Evolutionary conservation across 1,140 invertebrate species (phyloP).

Genomic region (Lanistes nyassanus): DNA sequence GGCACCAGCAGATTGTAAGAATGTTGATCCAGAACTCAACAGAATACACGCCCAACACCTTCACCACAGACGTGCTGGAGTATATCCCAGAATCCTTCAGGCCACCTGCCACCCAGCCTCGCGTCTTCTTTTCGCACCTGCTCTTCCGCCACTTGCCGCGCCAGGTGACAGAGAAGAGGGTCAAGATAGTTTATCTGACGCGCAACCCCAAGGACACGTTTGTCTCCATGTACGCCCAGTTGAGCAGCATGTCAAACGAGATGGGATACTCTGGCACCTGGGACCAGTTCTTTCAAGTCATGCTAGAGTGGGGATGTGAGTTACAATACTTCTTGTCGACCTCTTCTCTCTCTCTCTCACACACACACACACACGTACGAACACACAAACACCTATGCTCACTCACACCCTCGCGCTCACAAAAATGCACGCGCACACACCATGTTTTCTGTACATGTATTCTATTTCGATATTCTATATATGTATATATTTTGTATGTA

Average conservation of each 20-base stretch:
- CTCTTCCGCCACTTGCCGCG: constrained; percentile 23
- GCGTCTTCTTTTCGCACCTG: constrained; percentile 27
- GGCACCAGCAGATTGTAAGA: constrained; percentile 25
- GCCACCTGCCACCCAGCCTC: constrained; percentile 5
- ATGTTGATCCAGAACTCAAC: constrained; percentile 24
- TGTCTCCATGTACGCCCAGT: constrained; percentile 28
- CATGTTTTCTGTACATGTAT: too few relatives aligned
- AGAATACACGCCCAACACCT: constrained; percentile 24
- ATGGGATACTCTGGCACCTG: constrained; percentile 26
- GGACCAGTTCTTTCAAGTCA: constrained; percentile 28
- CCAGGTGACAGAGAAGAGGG: constrained; percentile 25
- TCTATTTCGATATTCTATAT: too few relatives aligned
- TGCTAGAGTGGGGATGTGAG: constrained; percentile 28
- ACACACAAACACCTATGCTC: too few relatives aligned
- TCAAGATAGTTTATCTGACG: constrained; percentile 25
- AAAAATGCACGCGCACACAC: too few relatives aligned
- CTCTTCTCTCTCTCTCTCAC: too few relatives aligned
- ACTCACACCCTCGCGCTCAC: too few relatives aligned
- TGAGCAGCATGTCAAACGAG: constrained; percentile 22
- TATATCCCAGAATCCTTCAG: constrained; percentile 25
- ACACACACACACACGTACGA: too few relatives aligned
- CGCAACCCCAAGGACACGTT: constrained; percentile 30
- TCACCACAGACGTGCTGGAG: constrained; percentile 27
- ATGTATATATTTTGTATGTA: too few relatives aligned
- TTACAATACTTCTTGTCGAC: too few relatives aligned